Evolutionary conservation across 2,797 vertebrate genomes (phyloP).

Genomic region (Sebastes alutus): DNA sequence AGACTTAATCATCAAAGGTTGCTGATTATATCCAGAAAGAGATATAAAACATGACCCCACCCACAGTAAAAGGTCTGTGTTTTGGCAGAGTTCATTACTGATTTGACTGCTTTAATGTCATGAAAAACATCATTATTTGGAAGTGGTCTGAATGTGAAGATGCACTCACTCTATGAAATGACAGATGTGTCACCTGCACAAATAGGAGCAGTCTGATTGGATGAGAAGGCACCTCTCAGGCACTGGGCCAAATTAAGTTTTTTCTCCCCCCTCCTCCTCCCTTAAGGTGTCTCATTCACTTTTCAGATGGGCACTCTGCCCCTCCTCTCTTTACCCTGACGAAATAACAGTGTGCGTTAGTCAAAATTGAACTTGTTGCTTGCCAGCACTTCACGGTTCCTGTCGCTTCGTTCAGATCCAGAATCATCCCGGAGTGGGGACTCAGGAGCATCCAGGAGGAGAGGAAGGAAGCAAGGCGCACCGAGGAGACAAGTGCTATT

Average conservation of each 20-base stretch:
- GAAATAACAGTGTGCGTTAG: constrained; percentile 91
- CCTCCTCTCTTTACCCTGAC: constrained; percentile 90
- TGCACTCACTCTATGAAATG: not conserved
- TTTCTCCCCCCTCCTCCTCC: constrained; percentile 35
- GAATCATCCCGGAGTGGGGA: constrained; percentile 67
- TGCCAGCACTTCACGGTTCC: constrained; percentile 78
- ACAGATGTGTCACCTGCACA: constrained; percentile 5
- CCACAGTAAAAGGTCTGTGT: not conserved
- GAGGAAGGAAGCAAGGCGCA: constrained; percentile 39
- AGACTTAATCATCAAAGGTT: not conserved
- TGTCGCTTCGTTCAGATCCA: constrained; percentile 72
- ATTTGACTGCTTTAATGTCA: not conserved
- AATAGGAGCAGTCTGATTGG: constrained; percentile 40
- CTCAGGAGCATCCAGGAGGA: constrained; percentile 52
- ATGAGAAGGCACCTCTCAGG: constrained; percentile 39
- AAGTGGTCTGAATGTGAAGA: not conserved
- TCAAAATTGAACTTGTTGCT: constrained; percentile 90
- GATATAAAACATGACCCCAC: not conserved
- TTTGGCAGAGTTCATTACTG: not conserved
- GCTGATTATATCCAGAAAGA: not conserved
- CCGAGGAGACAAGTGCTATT: constrained; percentile 34
- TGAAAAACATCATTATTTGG: not conserved
- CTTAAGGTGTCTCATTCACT: constrained; percentile 82
- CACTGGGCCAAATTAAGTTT: constrained; percentile 50
- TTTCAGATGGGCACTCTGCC: constrained; percentile 82